Base-by-base conservation (phyloP, 2,888 invertebrate species). In the Escarpia spicata region DNA sequence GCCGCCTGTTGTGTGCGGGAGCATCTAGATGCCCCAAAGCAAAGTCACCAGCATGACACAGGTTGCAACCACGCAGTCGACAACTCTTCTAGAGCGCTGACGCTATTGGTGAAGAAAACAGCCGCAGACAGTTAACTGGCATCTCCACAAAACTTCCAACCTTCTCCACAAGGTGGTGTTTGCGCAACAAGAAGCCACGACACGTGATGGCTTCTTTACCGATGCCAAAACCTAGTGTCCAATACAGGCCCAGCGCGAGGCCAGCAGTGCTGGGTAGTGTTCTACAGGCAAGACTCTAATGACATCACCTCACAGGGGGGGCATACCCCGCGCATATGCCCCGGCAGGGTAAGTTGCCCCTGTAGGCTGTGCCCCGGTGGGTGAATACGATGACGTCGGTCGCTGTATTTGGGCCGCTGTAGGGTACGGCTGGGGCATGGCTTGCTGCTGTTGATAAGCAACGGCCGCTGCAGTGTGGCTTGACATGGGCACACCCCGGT, bases 141-240 rank as follows among this genome's bases (percentile, higher is more conserved):
- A 75, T 19, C 2, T 75, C 75, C 75, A 75, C 75, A 75, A 75
- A n/a, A 75, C 26, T 19, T 75, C 19, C 75, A 8, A n/a, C 26
- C 75, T 75, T 19, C 75, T 19, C 75, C 75, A 75, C 75, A 75
- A 19, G 75, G 75, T 75, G 75, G 75, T 26, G 75, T 26, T 75
- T 26, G 4, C 26, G 75, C n/a, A 26, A 75, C n/a, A 15, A 26
- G 26, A 75, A 75, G 75, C 26, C 75, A 26, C 6, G 19, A 26
- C 75, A 15, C 75, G 6, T 75, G n/a, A 75, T 26, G 75, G 26
- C 75, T 26, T 75, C 75, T 75, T 75, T 75, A 75, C n/a, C 19
- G 26, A 75, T 75, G 75, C 75, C 75, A 75, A 75, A 75, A 75
- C 75, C 75, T 75, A 75, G 75, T 75, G 75, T 75, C 75, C 75